Evolutionary conservation across 2,888 invertebrate genomes (phyloP).

Genomic region (Rhagonycha fulva): DNA sequence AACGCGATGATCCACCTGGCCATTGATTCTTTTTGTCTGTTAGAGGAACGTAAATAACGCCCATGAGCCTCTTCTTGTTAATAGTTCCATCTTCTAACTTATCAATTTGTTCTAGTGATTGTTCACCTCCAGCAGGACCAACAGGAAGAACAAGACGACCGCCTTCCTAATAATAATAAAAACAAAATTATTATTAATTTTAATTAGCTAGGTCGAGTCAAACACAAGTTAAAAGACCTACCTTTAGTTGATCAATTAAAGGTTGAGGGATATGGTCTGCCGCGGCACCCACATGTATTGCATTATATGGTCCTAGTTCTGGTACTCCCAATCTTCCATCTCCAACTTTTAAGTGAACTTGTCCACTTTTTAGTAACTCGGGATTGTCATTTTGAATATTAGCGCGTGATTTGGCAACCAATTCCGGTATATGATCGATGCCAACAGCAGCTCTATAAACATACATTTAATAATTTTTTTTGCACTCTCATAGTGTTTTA

Average conservation of each 20-base stretch:
- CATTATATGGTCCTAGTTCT: conserved; percentile 81
- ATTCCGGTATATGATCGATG: conserved; percentile 87
- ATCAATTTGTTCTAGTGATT: conserved; percentile 88
- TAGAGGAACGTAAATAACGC: conserved; percentile 95
- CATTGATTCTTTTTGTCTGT: conserved; percentile 82
- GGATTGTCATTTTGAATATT: conserved; percentile 80
- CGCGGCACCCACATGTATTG: conserved; percentile 93
- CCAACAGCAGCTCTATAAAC: conserved; percentile 63
- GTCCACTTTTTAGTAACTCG: conserved; percentile 67
- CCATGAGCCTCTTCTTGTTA: conserved; percentile 80
- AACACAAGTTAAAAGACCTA: conserved; percentile 17
- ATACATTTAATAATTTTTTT: background rate
- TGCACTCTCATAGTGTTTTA: no score
- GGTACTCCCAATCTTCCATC: conserved; percentile 85
- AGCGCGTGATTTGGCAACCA: conserved; percentile 72
- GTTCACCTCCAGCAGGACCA: conserved; percentile 83
- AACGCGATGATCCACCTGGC: conserved; percentile 54
- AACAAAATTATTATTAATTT: background rate
- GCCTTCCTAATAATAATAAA: conserved; percentile 59
- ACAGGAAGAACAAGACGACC: conserved; percentile 92
- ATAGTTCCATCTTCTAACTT: conserved; percentile 82
- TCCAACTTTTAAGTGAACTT: conserved; percentile 78
- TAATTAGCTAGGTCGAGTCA: no score
- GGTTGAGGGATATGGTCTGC: conserved; percentile 76
- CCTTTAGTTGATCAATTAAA: conserved; percentile 84